Evolutionary conservation across 2,888 invertebrate genomes (phyloP), one percentile per base, ranked within the genome.

Genomic region (Clanis bilineata): DNA sequence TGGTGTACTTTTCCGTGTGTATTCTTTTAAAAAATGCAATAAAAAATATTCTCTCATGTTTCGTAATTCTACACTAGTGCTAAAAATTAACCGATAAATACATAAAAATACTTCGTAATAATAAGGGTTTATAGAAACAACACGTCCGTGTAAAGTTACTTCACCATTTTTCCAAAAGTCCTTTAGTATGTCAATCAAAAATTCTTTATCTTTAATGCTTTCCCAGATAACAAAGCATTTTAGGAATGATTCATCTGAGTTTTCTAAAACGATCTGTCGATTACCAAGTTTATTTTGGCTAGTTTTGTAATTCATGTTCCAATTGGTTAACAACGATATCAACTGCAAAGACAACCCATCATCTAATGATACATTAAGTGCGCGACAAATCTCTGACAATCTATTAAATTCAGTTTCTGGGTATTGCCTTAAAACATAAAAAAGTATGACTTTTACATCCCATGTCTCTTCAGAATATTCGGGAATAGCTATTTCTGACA

Each of bases 141-240:
- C 69, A 58, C 87, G 86, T 22, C 90, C 89, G 64, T 92, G 88
- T 62, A 92, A 75, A 39, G 87, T 82, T 5, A 91, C 83, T 80
- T 93, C 93, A 18, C 93, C 92, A 66, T 86, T 90, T 74, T 85
- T 89, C 89, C 92, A 92, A 69, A 93, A 87, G 72, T 92, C 90
- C 41, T 75, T 85, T 38, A 93, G 76, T 61, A 91, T 76, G 61
- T 91, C 90, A 65, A 72, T 83, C 38, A 90, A 62, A 66, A 89
- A 86, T 45, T 85, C 83, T 76, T 84, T 91, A 59, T 81, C 82
- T 43, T 83, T 80, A 64, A 93, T 83, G 70, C 86, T 91, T 62
- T 90, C 85, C 86, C 91, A 89, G 65, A 93, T 75, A 38, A 78
- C 66, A 54, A 78, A 71, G 72, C 92, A 90, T 72, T 77, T 85